phyloP scores from a whole-genome alignment of 2,888 invertebrate species.

The Charanyca ferruginea region DNA sequence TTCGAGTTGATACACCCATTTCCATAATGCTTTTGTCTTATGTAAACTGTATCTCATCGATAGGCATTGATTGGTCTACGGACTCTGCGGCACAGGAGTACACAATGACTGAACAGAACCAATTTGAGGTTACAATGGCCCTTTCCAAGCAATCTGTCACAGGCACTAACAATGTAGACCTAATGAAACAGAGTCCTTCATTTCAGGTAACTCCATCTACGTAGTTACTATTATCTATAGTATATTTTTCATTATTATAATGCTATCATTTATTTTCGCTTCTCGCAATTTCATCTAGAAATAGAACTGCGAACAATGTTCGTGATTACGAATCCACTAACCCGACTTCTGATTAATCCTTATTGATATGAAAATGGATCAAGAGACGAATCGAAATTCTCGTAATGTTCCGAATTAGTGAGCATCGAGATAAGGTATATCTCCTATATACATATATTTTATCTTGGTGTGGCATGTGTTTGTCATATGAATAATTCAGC shows the following conservation, averaged over 20 bases:
- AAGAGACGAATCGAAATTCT: slow-evolving; percentile 53
- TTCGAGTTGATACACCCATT: slow-evolving; percentile 24
- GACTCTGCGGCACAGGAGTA: slow-evolving; percentile 51
- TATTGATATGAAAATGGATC: slow-evolving; percentile 74
- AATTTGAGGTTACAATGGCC: slow-evolving; percentile 63
- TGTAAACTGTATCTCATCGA: slow-evolving; percentile 57
- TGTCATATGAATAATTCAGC: slow-evolving; percentile 51
- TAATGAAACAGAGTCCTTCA: slow-evolving; percentile 48
- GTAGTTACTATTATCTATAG: slow-evolving; percentile 34
- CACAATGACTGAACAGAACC: slow-evolving; percentile 44
- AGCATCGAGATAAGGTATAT: slow-evolving; percentile 46
- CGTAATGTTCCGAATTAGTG: slow-evolving; percentile 57
- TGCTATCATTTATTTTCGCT: slow-evolving; percentile 50
- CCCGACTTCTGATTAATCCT: slow-evolving; percentile 70
- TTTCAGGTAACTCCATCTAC: slow-evolving; percentile 44
- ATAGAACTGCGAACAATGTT: slow-evolving; percentile 66
- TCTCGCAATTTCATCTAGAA: slow-evolving; percentile 47
- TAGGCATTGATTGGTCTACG: slow-evolving; percentile 59
- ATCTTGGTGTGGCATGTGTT: slow-evolving; percentile 36
- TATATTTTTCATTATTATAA: slow-evolving; percentile 54
- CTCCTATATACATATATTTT: slow-evolving; percentile 30
- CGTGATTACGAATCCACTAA: slow-evolving; percentile 68
- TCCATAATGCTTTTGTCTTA: slow-evolving; percentile 30
- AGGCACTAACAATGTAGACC: slow-evolving; percentile 45
- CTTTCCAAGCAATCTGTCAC: slow-evolving; percentile 23